A percentile compares a stretch with the other conserved stretches of the same genome.
phyloP scores from a whole-genome alignment of 2,797 vertebrate species.

The Poecilia gillii region DNA sequence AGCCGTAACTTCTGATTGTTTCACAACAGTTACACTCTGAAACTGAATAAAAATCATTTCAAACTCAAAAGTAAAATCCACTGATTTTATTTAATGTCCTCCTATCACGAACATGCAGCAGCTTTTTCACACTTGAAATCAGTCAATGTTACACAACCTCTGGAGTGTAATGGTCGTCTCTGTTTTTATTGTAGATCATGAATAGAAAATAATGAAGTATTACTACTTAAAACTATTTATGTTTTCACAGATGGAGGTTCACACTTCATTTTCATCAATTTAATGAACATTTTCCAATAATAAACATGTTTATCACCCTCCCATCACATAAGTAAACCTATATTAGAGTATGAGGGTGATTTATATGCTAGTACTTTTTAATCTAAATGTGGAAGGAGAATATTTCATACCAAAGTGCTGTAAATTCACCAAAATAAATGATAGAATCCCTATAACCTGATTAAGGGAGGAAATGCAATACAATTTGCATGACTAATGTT shows the following conservation, averaged over 20 bases:
- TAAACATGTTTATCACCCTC: not conserved
- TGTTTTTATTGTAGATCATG: not conserved
- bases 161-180: not conserved
- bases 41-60: not conserved
- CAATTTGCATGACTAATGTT: not conserved
- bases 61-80: not conserved
- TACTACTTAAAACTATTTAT: not conserved
- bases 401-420: not conserved
- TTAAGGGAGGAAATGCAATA: not conserved
- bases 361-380: not conserved
- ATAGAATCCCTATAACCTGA: not conserved
- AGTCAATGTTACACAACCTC: not conserved
- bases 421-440: not conserved
- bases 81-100: not conserved
- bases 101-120: not conserved
- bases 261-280: not conserved
- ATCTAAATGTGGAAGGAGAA: not conserved
- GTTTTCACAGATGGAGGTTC: not conserved
- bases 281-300: not conserved
- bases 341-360: not conserved
- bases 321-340: not conserved
- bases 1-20: not conserved
- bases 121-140: not conserved
- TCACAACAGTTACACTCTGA: not conserved
- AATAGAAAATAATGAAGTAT: not conserved